phyloP scores from a whole-genome alignment of 2,797 vertebrate species.

The Xenops minutus region DNA sequence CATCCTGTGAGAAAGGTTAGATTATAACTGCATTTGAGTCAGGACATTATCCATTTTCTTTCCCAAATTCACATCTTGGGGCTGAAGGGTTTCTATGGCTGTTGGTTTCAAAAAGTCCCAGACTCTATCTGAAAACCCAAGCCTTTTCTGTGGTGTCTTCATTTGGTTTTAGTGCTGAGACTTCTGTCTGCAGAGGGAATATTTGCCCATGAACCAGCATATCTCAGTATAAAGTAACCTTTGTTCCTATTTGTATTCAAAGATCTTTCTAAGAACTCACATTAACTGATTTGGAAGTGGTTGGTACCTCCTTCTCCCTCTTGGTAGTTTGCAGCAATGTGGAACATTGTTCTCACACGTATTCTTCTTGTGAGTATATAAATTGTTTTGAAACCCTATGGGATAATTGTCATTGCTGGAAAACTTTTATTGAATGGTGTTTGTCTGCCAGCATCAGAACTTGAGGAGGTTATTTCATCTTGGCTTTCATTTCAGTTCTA shows the following conservation, averaged over 20 bases:
- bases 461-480: constrained; percentile 33
- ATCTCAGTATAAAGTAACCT: not conserved
- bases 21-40: not conserved
- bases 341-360: not conserved
- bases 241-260: not conserved
- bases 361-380: not conserved
- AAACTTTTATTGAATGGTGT: constrained; percentile 18
- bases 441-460: constrained; percentile 34
- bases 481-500: constrained; percentile 46
- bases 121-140: not conserved
- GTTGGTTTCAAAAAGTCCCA: not conserved
- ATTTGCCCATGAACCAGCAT: not conserved
- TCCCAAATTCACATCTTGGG: not conserved
- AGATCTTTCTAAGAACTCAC: not conserved
- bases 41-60: not conserved
- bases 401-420: constrained; percentile 35
- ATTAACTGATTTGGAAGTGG: not conserved
- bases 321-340: not conserved
- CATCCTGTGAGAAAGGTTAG: not conserved
- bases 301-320: not conserved
- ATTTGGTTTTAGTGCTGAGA: not conserved
- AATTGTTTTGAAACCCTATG: constrained; percentile 38
- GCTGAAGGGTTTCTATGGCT: not conserved
- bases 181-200: not conserved
- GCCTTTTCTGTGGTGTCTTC: not conserved